A percentile compares a stretch with the other conserved stretches of the same genome.
Conservation (phyloP, 2,113 vertebrate species). For the Grammomys surdaster region DNA sequence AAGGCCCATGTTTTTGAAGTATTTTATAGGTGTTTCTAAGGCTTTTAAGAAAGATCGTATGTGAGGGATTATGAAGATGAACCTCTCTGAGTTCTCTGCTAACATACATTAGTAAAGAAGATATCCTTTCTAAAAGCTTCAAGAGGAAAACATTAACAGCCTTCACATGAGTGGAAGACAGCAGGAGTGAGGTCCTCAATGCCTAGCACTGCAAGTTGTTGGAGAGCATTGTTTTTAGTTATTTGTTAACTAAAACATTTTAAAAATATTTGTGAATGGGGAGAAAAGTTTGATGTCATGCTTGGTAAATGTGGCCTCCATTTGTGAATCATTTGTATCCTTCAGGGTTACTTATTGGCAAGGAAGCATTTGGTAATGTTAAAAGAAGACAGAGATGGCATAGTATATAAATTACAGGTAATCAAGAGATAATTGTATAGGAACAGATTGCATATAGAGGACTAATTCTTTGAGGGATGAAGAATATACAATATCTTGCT, state of each 20-base stretch:
- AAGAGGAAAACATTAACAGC: neutral
- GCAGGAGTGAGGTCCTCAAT: neutral
- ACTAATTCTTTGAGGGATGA: neutral
- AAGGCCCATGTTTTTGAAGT: neutral
- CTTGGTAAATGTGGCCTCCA: neutral
- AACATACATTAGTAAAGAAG: neutral
- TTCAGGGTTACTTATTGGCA: neutral
- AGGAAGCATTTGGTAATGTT: neutral
- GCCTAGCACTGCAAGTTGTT: neutral
- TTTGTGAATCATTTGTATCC: conserved; percentile 28
- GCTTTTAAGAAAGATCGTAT: neutral
- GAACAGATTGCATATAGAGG: neutral
- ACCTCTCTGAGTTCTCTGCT: neutral
- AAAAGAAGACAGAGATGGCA: neutral
- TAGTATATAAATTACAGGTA: neutral
- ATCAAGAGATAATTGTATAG: neutral
- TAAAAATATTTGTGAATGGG: conserved; percentile 1
- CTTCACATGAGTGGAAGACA: neutral
- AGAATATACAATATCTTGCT: neutral
- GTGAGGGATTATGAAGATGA: neutral
- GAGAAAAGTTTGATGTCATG: neutral
- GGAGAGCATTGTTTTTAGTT: neutral
- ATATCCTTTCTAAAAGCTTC: neutral
- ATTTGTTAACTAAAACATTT: neutral
- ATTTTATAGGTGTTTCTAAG: neutral